Evolutionary conservation across 2,113 vertebrate genomes (phyloP), one percentile per base, ranked within the genome.

Genomic region (Colistium nudipinnis): DNA sequence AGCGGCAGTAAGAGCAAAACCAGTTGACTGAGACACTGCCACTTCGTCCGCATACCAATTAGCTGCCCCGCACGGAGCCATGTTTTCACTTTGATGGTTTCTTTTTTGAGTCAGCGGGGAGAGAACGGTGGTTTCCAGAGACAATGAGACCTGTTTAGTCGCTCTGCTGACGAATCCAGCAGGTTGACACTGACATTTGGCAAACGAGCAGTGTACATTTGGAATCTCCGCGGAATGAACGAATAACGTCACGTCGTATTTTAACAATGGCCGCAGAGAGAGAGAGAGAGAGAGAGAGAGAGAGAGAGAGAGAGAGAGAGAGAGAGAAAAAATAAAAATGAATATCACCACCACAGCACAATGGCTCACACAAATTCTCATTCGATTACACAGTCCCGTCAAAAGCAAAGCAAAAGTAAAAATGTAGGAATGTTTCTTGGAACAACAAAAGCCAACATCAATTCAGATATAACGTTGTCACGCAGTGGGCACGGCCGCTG

Each of bases 31-130:
- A 68, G 12, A 36, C 22, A 24, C 5, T 25, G 6, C 3, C 16
- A 3, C 38, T 28, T 7, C 14, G 36, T 41, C 36, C 48, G 22
- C 20, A 25, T 22, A 61, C 43, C n/a, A 57, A 57, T 38, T 11
- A 30, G 43, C 31, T 55, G 28, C 39, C 28, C 22, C 16, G 2
- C 8, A 51, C 44, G 30, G 2, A 22, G 22, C 22, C 28, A 48
- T 30, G 33, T 54, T 66, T 67, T 20, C 13, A 47, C 47, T 65
- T 28, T 39, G 39, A 61, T 33, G 16, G 10, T n/a, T 33, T 43
- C n/a, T 33, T 39, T 45, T 44, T 11, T n/a, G 16, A 55, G 33
- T n/a, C 39, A 27, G 27, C n/a, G 24, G 28, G 31, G 31, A 39
- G 31, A 14, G 13, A 16, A 35, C 1, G 24, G 11, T 25, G 30